Base-by-base conservation (phyloP, 2,888 invertebrate species). In the Acrobasis suavella region DNA sequence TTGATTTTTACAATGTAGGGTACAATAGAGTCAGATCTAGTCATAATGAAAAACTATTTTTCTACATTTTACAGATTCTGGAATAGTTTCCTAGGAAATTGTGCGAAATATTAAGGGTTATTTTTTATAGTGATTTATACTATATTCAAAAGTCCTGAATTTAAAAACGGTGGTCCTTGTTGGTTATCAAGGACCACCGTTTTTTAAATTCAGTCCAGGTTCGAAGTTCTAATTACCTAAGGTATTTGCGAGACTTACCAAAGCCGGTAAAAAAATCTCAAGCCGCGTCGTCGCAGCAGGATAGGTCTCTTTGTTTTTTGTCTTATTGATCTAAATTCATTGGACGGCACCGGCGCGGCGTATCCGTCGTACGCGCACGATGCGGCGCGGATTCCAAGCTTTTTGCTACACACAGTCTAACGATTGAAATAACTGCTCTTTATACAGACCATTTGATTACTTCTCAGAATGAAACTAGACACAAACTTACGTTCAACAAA, bases 401-500 rank as follows among this genome's bases (percentile, higher is more conserved):
- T 91, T 91, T 91, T 91, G 88, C 82, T 75, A 80, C 85, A 77
- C 81, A 75, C 81, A 77, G 84, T 88, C 86, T 88, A 87, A 87
- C 84, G 87, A 86, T 84, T 87, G 83, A 86, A 88, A 88, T 89
- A 87, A 83, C 82, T 82, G 77, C 80, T 78, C 78, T 86, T 82
- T 79, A 79, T 83, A 81, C 80, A 77, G 71, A 69, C 76, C 71
- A 79, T 81, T 81, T 80, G 78, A 84, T 83, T 80, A 77, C 79
- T 81, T 79, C 78, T 68, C 64, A 76, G 81, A 82, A 83, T 74
- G 74, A 77, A 77, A 79, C 69, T 78, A 72, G 73, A 75, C 63
- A 70, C 49, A 42, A 60, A 37, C 37, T 32, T 49, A 37, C 50
- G 14, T 15, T 49, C 15, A 17, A 46, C n/a, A 14, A 6, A 14